Percentiles rank a stretch among this genome's conserved stretches.
These are phyloP conservation scores for Leptinotarsa peninsularis DNA, from an alignment of 2,888 invertebrate genomes.

Conservation along the genomic window DNA sequence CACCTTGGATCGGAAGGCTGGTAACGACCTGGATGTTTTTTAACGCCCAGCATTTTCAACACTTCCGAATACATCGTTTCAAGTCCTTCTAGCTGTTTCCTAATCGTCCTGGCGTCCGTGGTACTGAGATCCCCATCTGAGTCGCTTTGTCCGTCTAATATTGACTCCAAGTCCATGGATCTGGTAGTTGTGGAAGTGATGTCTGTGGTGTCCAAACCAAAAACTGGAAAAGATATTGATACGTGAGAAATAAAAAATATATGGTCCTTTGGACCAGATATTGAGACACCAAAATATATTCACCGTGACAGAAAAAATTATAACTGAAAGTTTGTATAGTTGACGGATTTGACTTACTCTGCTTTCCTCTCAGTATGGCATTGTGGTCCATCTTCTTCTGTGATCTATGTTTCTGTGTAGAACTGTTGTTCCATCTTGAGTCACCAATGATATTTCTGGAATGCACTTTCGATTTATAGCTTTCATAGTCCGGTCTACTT, in stretches of 20 bases:
- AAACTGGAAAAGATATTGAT: constrained; percentile 67
- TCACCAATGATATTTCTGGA: constrained; percentile 55
- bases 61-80: constrained; percentile 92
- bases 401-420: constrained; percentile 68
- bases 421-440: constrained; percentile 60
- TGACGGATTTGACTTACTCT: constrained; percentile 66
- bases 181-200: constrained; percentile 84
- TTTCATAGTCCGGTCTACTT: constrained; percentile 71
- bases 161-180: constrained; percentile 81
- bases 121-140: constrained; percentile 83
- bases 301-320: no score
- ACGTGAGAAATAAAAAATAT: background rate
- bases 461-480: constrained; percentile 65
- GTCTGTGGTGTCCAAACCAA: constrained; percentile 80
- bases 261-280: background rate
- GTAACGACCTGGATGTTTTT: constrained; percentile 64
- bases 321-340: background rate
- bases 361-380: constrained; percentile 69
- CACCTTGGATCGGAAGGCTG: constrained; percentile 70
- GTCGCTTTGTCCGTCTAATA: constrained; percentile 76
- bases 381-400: constrained; percentile 70
- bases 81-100: constrained; percentile 83
- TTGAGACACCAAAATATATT: no score
- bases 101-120: constrained; percentile 81
- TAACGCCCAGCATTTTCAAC: constrained; percentile 73